Base-by-base conservation (phyloP, 2,888 invertebrate species). In the Drosophila anomalata region DNA sequence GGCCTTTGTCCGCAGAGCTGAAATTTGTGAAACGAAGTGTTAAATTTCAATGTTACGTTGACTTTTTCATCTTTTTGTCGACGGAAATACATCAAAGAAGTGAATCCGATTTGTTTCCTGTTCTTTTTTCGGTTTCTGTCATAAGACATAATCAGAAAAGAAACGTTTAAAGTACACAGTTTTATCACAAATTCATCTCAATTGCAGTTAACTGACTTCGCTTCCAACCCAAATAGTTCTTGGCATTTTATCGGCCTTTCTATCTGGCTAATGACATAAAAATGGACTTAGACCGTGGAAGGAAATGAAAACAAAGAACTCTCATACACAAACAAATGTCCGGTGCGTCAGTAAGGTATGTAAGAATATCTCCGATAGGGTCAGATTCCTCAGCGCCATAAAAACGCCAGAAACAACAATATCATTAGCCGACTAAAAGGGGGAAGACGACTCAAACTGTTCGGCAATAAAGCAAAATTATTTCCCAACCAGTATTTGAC, bases 401-500 rank as follows among this genome's bases (percentile, higher is more conserved):
- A 72, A 60, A 79, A 41, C 74, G 54, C 48, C 57, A 59, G 56
- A 33, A 44, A 48, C 51, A 47, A 26, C 47, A 9, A 44, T 52
- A 66, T 66, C 39, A 52, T 51, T 55, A 57, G 26, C 53, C 29
- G 36, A 42, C 71, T 47, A 61, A 71, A 70, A 52, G 44, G 41
- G 51, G 62, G 51, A 60, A 69, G 47, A 58, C 63, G 17, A 53
- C 22, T 22, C 14, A 39, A 55, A 44, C 77, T 59, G 62, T 52
- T 54, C 60, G 53, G 51, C 62, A 63, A 70, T 82, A 70, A 79
- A 69, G 77, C 78, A 73, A 81, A 83, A 75, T 73, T 61, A 73
- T 87, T 83, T 88, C 75, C 69, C 78, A 87, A 81, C 47, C 73
- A 62, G 67, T 75, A 62, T 78, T 81, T 83, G 88, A 83, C 83